Conservation (phyloP, 2,888 invertebrate species). For the Cepaea hortensis region DNA sequence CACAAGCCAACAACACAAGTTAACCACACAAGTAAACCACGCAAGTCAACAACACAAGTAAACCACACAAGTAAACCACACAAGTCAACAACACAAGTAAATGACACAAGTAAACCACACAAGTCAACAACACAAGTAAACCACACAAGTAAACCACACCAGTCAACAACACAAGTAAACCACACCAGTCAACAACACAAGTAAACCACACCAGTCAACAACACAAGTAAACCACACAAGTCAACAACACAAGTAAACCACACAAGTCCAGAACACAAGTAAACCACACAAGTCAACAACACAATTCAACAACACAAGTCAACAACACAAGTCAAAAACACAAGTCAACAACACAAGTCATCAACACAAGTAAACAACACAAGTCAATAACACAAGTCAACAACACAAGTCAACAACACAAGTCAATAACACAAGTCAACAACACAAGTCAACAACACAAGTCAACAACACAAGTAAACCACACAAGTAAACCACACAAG, state of each 20-base stretch:
- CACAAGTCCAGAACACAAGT: not conserved
- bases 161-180: not conserved
- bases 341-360: no score
- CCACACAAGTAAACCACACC: no score
- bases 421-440: not conserved
- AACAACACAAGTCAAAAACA: not conserved
- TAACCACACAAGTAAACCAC: no score
- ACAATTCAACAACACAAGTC: not conserved
- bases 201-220: not conserved
- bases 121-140: not conserved
- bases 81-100: no score
- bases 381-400: not conserved
- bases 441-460: not conserved
- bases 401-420: not conserved
- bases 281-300: not conserved
- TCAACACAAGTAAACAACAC: not conserved
- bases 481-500: not conserved
- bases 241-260: not conserved
- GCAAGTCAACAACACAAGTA: not conserved
- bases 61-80: not conserved
- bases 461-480: not conserved
- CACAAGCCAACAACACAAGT: not conserved
- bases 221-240: not conserved
- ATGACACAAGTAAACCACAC: not conserved
- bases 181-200: not conserved